Evolutionary conservation across 1,140 invertebrate species (phyloP), one percentile per base, ranked within the genome.

Genomic region (Aphelenchoides besseyi): DNA sequence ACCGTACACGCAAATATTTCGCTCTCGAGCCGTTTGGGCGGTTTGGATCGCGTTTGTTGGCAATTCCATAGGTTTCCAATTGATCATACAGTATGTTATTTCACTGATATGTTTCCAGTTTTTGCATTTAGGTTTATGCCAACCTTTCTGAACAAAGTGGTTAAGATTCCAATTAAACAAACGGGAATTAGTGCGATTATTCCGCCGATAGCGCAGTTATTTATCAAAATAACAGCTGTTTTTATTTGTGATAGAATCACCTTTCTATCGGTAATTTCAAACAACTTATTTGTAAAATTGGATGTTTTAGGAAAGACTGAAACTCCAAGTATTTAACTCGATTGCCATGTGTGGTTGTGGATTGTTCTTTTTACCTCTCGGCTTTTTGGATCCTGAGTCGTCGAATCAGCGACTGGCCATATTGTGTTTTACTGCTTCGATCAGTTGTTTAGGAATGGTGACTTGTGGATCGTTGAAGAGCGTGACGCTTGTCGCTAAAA

Each of bases 41-140:
- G 68, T 80, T 18, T 81, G 79, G 77, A 70, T 82, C 8, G 79
- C 79, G 0, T 79, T 76, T 64, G 30, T 82, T 37, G 78, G 78
- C n/a, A 79, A 79, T 66, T 76, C 62, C 35, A 48, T 77, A 35
- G 74, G 74, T 32, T 72, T 79, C 35, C 78, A 79, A 35, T 61
- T 79, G n/a, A 69, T 81, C 12, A 62, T 81, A 23, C 77, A 80
- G 33, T 78, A 59, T 74, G 48, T 53, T 9, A 8, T 28, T 8
- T 29, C 5, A 59, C 26, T 8, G 23, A 33, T 29, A 23, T 33
- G 18, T 33, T 59, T 5, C 5, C 18, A 59, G 12, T 59, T 5
- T 23, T 59, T 8, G 5, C 32, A 8, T 72, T 73, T 29, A 73
- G 70, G 41, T 74, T 75, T 28, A 74, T 74, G 74, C 74, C 74